These are phyloP conservation scores for Lepidochitona cinerea DNA, from an alignment of 2,888 invertebrate species.

Conservation along the genomic window DNA sequence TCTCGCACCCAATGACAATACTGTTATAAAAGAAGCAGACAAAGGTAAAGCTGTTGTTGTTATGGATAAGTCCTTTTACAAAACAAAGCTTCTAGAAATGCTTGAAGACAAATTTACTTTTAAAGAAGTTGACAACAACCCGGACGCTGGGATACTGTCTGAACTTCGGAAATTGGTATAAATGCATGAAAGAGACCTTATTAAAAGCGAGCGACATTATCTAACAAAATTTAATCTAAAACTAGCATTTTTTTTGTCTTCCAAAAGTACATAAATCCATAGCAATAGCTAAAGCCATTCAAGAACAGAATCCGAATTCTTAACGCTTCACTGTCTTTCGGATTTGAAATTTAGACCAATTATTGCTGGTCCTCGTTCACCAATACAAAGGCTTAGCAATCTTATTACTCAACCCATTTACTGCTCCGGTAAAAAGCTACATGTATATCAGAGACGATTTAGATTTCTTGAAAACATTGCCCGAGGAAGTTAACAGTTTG, in stretches of 20 bases:
- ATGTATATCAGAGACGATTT: too few species aligned
- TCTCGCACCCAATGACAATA: too few species aligned
- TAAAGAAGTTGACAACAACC: neutral
- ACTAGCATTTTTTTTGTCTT: neutral
- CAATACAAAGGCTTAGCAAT: too few species aligned
- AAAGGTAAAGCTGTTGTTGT: constrained; percentile 1
- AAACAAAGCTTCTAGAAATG: neutral
- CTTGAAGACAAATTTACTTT: neutral
- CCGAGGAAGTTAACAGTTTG: too few species aligned
- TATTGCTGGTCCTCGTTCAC: neutral
- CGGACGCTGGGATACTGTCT: neutral
- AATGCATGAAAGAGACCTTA: neutral
- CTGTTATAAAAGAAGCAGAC: neutral
- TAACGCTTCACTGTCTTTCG: neutral
- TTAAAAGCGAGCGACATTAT: neutral
- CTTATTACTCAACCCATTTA: too few species aligned
- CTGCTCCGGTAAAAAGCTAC: too few species aligned
- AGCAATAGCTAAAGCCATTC: neutral
- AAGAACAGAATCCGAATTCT: neutral
- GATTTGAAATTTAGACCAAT: neutral
- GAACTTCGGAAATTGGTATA: neutral
- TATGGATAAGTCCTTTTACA: neutral
- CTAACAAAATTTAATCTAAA: neutral
- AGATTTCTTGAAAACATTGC: too few species aligned
- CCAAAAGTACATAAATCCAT: neutral